These are phyloP conservation scores for Erpetoichthys calabaricus DNA, from an alignment of 2,797 vertebrate genomes.

Conservation along the genomic window DNA sequence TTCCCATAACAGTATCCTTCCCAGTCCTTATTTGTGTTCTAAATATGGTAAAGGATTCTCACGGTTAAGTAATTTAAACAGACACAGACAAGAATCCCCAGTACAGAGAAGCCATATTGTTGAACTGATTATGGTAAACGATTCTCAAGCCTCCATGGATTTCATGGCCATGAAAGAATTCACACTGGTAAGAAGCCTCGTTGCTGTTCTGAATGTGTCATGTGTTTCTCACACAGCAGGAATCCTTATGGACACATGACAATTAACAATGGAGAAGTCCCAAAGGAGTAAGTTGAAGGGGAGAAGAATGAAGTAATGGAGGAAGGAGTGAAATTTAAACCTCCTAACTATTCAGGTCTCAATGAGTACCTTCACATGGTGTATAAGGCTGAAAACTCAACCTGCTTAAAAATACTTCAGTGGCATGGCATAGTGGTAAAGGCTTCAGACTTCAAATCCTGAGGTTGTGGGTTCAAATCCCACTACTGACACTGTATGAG, in stretches of 20 bases:
- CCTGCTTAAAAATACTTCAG: too few relatives aligned
- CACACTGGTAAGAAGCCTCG: constrained; percentile 35
- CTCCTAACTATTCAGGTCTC: too few relatives aligned
- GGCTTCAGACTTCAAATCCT: too few relatives aligned
- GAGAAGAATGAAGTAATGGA: too few relatives aligned
- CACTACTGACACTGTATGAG: too few relatives aligned
- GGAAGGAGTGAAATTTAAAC: too few relatives aligned
- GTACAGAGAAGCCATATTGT: constrained; percentile 24
- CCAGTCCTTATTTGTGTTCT: constrained; percentile 25
- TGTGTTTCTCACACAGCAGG: constrained; percentile 23
- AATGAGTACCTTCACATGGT: too few relatives aligned
- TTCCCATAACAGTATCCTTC: too few relatives aligned
- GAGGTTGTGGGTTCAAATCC: too few relatives aligned
- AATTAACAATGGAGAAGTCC: constrained; percentile 2
- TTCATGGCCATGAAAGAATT: constrained; percentile 25
- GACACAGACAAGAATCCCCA: constrained; percentile 15
- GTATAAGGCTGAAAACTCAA: too few relatives aligned
- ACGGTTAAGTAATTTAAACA: constrained; percentile 12
- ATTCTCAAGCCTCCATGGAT: constrained; percentile 28
- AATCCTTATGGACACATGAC: constrained; percentile 18
- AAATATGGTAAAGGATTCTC: constrained; percentile 31
- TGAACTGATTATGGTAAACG: constrained; percentile 32
- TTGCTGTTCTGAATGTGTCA: constrained; percentile 22
- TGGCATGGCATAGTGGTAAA: too few relatives aligned
- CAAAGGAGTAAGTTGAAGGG: too few relatives aligned